Evolutionary conservation across 2,113 vertebrate species (phyloP).

Genomic region (Lagopus muta): DNA sequence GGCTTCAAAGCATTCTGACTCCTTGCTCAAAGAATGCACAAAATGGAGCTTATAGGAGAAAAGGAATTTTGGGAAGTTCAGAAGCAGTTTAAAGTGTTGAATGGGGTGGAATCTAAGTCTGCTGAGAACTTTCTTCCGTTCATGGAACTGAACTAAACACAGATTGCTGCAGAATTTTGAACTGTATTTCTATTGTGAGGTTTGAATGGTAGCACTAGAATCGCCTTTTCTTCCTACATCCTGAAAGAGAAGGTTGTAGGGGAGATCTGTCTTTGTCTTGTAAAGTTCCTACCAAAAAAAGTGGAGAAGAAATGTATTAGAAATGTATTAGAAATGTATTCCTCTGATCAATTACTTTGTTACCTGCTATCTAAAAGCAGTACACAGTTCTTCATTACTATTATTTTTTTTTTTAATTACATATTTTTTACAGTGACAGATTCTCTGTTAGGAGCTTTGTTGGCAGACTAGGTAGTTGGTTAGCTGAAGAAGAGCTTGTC

Average conservation of each 20-base stretch:
- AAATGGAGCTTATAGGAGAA: not conserved
- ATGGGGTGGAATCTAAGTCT: not conserved
- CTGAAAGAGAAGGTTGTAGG: not conserved
- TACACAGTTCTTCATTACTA: not conserved
- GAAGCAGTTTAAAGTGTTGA: not conserved
- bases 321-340: not conserved
- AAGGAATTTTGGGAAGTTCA: not conserved
- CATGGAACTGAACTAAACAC: not conserved
- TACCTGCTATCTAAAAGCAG: not conserved
- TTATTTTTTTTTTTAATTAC: no score
- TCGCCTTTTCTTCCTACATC: not conserved
- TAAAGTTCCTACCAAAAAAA: not conserved
- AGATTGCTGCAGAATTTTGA: not conserved
- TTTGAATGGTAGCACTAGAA: not conserved
- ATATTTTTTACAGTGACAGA: not conserved
- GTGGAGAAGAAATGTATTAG: not conserved
- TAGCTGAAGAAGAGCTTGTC: not conserved
- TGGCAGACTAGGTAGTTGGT: not conserved
- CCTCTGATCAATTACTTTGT: not conserved
- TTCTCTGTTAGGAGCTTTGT: not conserved
- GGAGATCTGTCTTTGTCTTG: not conserved
- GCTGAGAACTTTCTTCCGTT: not conserved
- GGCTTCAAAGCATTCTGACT: not conserved
- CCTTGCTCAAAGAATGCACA: not conserved
- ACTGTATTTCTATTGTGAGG: not conserved